Conservation (phyloP, 2,113 vertebrate species). For the human (Homo sapiens) region GRCh38 chr18:63166501-63167000, state of each 20-base stretch:
- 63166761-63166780: neutral
- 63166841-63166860: neutral
- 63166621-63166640: neutral
- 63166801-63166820: too few relatives aligned
- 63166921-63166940: neutral
- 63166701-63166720: neutral
- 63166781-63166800: neutral
- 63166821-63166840: rapidly evolving
- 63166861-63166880: neutral
- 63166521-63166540: neutral
- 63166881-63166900: neutral
- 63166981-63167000: neutral
- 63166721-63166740: neutral
- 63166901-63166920: neutral
- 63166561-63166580: neutral
- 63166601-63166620: neutral
- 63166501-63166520: neutral
- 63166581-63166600: neutral
- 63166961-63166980: neutral
- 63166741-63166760: neutral
- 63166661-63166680: neutral
- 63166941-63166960: neutral
- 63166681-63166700: rapidly evolving
- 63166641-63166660: neutral
- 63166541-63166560: rapidly evolving